Conservation (phyloP, 2,113 vertebrate genomes). For the Capreolus pygargus region DNA sequence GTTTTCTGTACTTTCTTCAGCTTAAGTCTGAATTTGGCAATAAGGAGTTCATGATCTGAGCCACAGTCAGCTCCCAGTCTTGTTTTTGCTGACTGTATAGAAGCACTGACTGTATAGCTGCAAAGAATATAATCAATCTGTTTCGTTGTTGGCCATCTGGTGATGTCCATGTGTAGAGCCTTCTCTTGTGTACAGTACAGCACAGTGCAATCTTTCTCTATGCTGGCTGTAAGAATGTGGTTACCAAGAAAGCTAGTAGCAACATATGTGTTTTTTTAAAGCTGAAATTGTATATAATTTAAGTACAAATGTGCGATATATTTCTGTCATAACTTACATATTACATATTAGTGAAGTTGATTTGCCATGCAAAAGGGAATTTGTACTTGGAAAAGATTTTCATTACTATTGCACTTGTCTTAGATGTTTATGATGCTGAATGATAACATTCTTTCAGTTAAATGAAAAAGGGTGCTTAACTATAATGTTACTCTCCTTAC, state of each 20-base stretch:
- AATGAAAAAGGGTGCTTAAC: neutral
- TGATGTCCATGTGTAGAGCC: no score
- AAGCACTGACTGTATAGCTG: no score
- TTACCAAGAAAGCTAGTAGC: neutral
- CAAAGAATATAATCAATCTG: no score
- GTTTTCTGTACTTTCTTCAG: no score
- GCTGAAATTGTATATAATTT: constrained; percentile 12
- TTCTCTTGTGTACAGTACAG: neutral
- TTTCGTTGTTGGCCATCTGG: no score
- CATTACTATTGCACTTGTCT: neutral
- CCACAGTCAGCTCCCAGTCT: no score
- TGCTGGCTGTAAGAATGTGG: neutral
- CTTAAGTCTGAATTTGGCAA: no score
- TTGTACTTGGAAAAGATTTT: constrained; percentile 15
- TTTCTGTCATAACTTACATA: constrained; percentile 35
- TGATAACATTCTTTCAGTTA: constrained; percentile 17
- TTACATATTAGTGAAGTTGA: constrained; percentile 12
- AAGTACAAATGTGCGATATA: neutral
- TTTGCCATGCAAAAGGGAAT: neutral
- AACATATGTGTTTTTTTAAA: constrained; percentile 14
- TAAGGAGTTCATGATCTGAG: no score
- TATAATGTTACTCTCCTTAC: constrained; percentile 31
- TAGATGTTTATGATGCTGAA: constrained; percentile 7
- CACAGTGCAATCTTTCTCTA: neutral
- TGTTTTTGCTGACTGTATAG: no score